Evolutionary conservation across 2,113 vertebrate genomes (phyloP), one percentile per base, ranked within the genome.

Genomic region (Scopus umbretta): DNA sequence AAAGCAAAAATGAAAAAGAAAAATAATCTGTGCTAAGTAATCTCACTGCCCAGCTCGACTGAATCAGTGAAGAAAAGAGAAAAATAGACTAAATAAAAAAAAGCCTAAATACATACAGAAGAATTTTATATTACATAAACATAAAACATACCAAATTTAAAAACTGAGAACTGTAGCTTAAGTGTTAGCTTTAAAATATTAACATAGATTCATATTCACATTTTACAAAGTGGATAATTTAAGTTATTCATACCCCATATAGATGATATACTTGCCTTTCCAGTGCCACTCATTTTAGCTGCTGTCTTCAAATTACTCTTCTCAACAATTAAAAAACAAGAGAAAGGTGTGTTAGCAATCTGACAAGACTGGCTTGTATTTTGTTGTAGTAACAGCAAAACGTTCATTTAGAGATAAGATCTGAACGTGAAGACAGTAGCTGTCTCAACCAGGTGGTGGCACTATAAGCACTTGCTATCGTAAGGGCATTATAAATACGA

Each of bases 381-480:
- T 93, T 58, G 66, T 52, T 14, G 5, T 7, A 16, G 34, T 9
- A 63, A 34, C 2, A 40, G 61, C 9, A 12, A 88, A 92, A 62
- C 3, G 6, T 61, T 72, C 16, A 10, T 52, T 73, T 62, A 12
- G 58, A 92, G 56, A 5, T 2, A 61, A 85, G 94, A 90, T 10
- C 70, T 40, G 72, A 79, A 30, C 3, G 3, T 42, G 42, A 25
- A 8, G 80, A 23, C 53, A 50, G 52, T 80, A 87, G 90, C 86
- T 30, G 13, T 65, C 49, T 80, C 23, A 34, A n/a, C 97, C 98
- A 98, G 98, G 71, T 2, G 97, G 97, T 98, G 98, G 98, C 97
- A 97, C 97, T 97, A 15, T 83, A 97, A 97, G 96, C 94, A 97
- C 98, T 95, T 86, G 88, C 82, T 96, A 95, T 70, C 30, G 21